Percentiles rank a stretch among this genome's conserved stretches.
These are phyloP conservation scores for Leptinotarsa rubiginosa DNA, from an alignment of 2,888 invertebrate genomes.

Conservation along the genomic window DNA sequence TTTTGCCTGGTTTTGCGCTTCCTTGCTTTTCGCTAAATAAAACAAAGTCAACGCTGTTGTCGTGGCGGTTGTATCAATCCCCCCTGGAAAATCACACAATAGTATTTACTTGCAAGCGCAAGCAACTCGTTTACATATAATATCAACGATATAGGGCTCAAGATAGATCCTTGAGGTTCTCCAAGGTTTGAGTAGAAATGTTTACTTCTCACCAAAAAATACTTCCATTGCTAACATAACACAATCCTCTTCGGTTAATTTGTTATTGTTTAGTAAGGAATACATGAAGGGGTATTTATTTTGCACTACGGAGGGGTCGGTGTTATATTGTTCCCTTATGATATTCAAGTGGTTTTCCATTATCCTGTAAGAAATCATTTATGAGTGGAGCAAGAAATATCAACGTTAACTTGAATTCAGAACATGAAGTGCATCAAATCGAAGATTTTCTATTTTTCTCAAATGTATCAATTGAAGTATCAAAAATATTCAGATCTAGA, in stretches of 20 bases:
- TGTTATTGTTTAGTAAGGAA: conserved; percentile 62
- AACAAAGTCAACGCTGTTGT: conserved; percentile 67
- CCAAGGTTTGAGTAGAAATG: neutral
- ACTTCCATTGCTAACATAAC: conserved; percentile 69
- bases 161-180: neutral
- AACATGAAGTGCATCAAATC: too few relatives aligned
- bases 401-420: too few relatives aligned
- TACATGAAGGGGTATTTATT: conserved; percentile 60
- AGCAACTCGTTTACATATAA: neutral
- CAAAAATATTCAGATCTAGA: too few relatives aligned
- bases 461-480: too few relatives aligned
- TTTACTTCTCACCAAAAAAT: conserved; percentile 61
- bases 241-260: conserved; percentile 66
- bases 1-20: conserved; percentile 74
- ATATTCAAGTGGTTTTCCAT: conserved; percentile 51
- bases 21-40: conserved; percentile 72
- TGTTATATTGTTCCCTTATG: conserved; percentile 41
- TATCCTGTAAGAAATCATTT: conserved; percentile 44
- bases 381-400: too few relatives aligned
- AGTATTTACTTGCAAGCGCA: neutral
- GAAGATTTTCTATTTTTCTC: too few relatives aligned
- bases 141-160: neutral
- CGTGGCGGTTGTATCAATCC: conserved; percentile 71
- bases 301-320: conserved; percentile 47
- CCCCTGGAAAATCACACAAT: conserved; percentile 61